phyloP scores from a whole-genome alignment of 2,797 vertebrate species.

The Lateolabrax maculatus region DNA sequence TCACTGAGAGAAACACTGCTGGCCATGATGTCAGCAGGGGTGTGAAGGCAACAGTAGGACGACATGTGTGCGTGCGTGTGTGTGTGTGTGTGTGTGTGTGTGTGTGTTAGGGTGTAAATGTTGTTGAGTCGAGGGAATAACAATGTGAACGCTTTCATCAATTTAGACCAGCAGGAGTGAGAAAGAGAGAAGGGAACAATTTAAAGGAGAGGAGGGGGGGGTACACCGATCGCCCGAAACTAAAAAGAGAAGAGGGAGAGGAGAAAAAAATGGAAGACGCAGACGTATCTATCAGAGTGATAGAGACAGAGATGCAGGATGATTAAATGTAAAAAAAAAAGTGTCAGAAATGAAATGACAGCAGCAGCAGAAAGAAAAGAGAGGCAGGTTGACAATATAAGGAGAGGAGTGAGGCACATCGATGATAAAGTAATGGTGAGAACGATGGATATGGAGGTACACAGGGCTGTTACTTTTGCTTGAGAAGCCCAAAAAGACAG shows the following conservation, averaged over 20 bases:
- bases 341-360: constrained; percentile 30
- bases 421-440: constrained; percentile 7
- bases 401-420: neutral
- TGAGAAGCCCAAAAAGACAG: neutral
- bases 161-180: constrained; percentile 66
- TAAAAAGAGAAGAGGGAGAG: neutral
- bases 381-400: constrained; percentile 24
- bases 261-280: constrained; percentile 17
- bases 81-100: constrained; percentile 31
- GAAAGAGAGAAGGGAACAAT: constrained; percentile 53
- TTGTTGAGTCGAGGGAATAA: constrained; percentile 62
- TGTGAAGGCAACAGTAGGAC: constrained; percentile 70
- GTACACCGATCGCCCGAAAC: neutral
- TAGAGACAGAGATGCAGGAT: constrained; percentile 18
- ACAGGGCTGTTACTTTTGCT: neutral
- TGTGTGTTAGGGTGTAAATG: constrained; percentile 50
- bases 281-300: constrained; percentile 22
- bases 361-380: constrained; percentile 4
- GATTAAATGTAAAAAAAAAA: constrained; percentile 33
- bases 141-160: constrained; percentile 70
- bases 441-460: constrained; percentile 25
- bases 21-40: constrained; percentile 79
- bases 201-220: constrained; percentile 26
- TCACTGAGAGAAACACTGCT: constrained; percentile 70
- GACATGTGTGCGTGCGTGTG: constrained; percentile 34